These are phyloP conservation scores for Leiothrix lutea DNA, from an alignment of 2,113 vertebrate species.

Conservation along the genomic window DNA sequence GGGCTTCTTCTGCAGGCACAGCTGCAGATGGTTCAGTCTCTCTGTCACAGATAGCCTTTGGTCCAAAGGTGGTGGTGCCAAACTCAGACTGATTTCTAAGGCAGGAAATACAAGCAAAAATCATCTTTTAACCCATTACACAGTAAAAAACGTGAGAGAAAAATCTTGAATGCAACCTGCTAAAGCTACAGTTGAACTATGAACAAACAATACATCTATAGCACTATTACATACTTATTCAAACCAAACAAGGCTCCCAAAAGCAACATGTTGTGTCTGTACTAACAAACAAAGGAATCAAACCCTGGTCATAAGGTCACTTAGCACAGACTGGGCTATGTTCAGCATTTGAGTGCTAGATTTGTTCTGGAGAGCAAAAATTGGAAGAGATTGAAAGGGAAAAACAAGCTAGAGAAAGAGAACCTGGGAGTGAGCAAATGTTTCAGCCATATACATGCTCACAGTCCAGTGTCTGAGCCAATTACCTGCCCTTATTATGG, in stretches of 20 bases:
- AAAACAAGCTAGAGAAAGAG: not conserved
- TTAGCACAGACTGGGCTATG: not conserved
- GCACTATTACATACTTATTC: not conserved
- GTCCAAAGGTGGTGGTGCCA: constrained; percentile 90
- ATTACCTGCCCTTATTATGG: not conserved
- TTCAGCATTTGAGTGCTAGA: not conserved
- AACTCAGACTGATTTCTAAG: constrained; percentile 86
- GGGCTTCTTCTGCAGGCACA: constrained; percentile 67
- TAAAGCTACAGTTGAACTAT: not conserved
- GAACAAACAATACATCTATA: not conserved
- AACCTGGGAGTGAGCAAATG: not conserved
- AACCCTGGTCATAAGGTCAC: not conserved
- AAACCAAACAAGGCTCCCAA: not conserved
- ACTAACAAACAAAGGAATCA: not conserved
- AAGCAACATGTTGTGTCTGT: not conserved
- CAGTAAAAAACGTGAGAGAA: not conserved
- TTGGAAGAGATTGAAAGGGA: not conserved
- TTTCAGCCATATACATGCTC: not conserved
- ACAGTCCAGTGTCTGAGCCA: not conserved
- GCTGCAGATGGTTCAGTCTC: constrained; percentile 78
- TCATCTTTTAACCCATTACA: not conserved
- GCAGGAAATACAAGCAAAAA: not conserved
- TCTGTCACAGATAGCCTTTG: constrained; percentile 80
- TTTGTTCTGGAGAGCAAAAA: not conserved
- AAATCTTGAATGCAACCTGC: not conserved